Base-by-base conservation (phyloP, 2,113 vertebrate genomes). In the Psittacula cyanocephala region DNA sequence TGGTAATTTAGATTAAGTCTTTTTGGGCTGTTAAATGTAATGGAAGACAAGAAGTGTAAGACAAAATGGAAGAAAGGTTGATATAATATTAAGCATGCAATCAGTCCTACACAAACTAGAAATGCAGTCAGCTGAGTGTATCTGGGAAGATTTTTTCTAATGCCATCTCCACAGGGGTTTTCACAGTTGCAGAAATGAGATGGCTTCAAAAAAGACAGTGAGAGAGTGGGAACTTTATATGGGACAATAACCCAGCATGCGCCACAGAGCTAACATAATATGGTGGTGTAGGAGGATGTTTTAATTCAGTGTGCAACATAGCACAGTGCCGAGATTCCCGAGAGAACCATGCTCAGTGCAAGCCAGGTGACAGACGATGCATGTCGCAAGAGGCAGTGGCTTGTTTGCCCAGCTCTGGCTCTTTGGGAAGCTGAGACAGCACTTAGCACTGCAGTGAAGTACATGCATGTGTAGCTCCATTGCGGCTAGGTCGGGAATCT, bases 401-500 rank as follows among this genome's bases (percentile, higher is more conserved):
- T 78, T 67, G 10, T 68, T 87, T 27, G 16, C 11, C 24, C 9
- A 37, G 19, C n/a, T 86, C 69, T 75, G 64, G 18, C 11, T n/a
- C 39, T 68, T 3, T 11, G 37, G 49, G 49, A 92, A 68, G 4
- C 2, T 53, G 64, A 81, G 39, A 1, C 35, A 55, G 17, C 28
- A 11, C 60, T n/a, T 9, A 29, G 5, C 65, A 17, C 50, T 59
- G 65, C 28, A 18, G 13, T 12, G 19, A 59, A 59, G 57, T 59
- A 59, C 37, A 49, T 2, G 0, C 5, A 1, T 0, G 1, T 35
- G 15, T 76, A 55, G 28, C 35, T 20, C 43, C 0, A 0, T 5
- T 19, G 8, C 1, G 8, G 7, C 6, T 24, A 49, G 17, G 9
- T 13, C 24, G 65, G 25, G 11, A 24, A 13, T 65, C 27, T 57